These are phyloP conservation scores for Amiota minor DNA, from an alignment of 2,888 invertebrate species.

Conservation along the genomic window DNA sequence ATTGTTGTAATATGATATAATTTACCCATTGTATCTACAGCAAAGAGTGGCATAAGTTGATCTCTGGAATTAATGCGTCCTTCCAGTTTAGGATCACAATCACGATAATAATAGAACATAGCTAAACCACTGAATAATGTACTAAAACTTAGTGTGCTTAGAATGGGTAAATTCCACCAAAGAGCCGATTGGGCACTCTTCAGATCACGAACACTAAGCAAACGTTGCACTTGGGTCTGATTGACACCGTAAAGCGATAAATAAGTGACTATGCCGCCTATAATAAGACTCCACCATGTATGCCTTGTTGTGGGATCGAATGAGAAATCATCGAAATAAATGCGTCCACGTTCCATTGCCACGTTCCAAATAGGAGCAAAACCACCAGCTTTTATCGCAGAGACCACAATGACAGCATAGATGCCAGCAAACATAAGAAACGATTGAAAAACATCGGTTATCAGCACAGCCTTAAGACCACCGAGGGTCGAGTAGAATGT, in stretches of 20 bases:
- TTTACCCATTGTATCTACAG: conserved; percentile 82
- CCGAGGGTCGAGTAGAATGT: conserved; percentile 91
- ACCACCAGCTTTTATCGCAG: conserved; percentile 81
- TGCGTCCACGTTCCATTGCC: conserved; percentile 80
- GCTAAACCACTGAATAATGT: conserved; percentile 87
- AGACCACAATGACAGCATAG: conserved; percentile 83
- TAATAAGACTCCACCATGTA: conserved; percentile 85
- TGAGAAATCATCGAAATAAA: conserved; percentile 81
- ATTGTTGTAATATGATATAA: not conserved
- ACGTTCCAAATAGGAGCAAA: conserved; percentile 81
- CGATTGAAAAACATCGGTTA: conserved; percentile 90
- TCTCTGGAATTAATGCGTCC: conserved; percentile 80
- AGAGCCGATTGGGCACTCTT: conserved; percentile 82
- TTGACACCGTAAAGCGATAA: conserved; percentile 89
- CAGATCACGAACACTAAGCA: conserved; percentile 82
- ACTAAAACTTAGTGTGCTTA: conserved; percentile 81
- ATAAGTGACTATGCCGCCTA: conserved; percentile 88
- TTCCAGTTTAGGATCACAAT: conserved; percentile 85
- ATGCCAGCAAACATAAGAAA: conserved; percentile 89
- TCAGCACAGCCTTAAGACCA: conserved; percentile 91
- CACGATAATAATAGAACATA: conserved; percentile 86
- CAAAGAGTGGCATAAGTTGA: conserved; percentile 87
- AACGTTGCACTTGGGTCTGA: conserved; percentile 86
- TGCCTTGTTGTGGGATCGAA: conserved; percentile 87
- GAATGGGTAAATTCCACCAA: conserved; percentile 88